A percentile compares a stretch with the other conserved stretches of the same genome.
Evolutionary conservation across 2,113 vertebrate genomes (phyloP).

Genomic region (Pitta sordida): DNA sequence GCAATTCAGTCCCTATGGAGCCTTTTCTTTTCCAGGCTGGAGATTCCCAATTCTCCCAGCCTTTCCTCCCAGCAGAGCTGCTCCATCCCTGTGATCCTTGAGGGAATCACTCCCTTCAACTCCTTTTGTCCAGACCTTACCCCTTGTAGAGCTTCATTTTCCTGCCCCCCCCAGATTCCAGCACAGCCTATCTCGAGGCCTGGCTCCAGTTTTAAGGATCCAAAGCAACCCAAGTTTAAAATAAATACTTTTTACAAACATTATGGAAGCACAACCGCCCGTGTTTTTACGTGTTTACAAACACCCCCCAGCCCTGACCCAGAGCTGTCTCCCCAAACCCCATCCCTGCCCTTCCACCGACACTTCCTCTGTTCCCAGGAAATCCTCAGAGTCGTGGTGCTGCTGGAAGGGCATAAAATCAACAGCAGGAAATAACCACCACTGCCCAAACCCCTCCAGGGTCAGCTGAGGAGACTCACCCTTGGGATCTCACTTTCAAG

Average conservation of each 20-base stretch:
- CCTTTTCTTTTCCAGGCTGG: neutral
- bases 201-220: neutral
- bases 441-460: neutral
- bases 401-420: rapidly evolving
- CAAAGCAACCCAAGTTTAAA: neutral
- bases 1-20: rapidly evolving
- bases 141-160: neutral
- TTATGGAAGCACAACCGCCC: neutral
- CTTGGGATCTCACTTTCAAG: rapidly evolving
- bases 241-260: neutral
- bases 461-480: neutral
- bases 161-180: neutral
- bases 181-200: neutral
- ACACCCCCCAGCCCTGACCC: neutral
- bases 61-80: neutral
- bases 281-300: neutral
- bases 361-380: neutral
- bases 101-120: neutral
- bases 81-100: neutral
- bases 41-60: neutral
- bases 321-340: too few relatives aligned
- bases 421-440: neutral
- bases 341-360: neutral
- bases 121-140: neutral
- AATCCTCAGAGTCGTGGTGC: rapidly evolving